Base-by-base conservation (phyloP, 2,113 vertebrate genomes). In the Lipophrys pholis region DNA sequence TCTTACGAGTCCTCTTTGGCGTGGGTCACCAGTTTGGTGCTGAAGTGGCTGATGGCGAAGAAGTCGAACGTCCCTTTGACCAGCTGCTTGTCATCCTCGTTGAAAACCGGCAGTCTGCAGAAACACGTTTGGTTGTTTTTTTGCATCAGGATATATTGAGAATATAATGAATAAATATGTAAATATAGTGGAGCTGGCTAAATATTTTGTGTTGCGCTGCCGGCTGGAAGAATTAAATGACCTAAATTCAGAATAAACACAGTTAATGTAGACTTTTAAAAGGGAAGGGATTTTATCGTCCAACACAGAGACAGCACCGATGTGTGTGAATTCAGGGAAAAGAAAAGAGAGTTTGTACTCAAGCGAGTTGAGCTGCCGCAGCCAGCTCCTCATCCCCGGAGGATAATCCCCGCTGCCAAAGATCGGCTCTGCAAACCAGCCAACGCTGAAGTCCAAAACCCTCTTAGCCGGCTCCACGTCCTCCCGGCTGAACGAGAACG, bases 351-450 rank as follows among this genome's bases (percentile, higher is more conserved):
- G 12, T 80, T 63, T 35, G 46, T 90, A 91, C 88, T 95, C 94
- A 1, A 93, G 66, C 3, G 92, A 85, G 76, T 93, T 96, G 69
- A 94, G 93, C 69, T 89, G 94, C 41, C 85, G 92, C 79, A 97
- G 93, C 97, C 97, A 99, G 7, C 89, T 91, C 65, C 97, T 93
- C 97, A 99, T 99, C 3, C 88, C 91, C 1, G 74, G 70, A 5
- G 98, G 97, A 71, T 99, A 99, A 58, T 98, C 96, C 1, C 97
- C 97, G 0, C 81, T 94, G 59, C 97, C 96, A 9, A 99, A 99
- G 71, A 99, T 90, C 11, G 97, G 98, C 76, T 99, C 96, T 0
- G 97, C 96, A 61, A 99, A 96, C 95, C 97, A 97, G 75, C 96
- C 96, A 0, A 98, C 76, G 15, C 94, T 90, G 1, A 97, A 97